Conservation (phyloP, 2,888 invertebrate genomes). For the Unio pictorum region DNA sequence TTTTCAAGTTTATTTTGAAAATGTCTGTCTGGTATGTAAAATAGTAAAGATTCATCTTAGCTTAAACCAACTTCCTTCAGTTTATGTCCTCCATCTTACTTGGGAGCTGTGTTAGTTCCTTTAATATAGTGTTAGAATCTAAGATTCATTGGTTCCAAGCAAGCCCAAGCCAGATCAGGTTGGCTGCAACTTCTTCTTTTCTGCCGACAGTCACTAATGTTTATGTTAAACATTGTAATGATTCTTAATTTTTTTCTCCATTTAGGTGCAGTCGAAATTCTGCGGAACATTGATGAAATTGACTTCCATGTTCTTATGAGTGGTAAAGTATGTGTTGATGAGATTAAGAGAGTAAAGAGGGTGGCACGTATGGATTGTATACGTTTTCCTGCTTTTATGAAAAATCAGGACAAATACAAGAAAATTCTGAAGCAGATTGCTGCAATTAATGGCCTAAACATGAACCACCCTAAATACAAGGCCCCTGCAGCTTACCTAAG, state of each 20-base stretch:
- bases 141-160: no score
- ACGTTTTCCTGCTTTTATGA: constrained; percentile 65
- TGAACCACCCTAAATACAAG: constrained; percentile 37
- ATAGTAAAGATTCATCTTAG: no score
- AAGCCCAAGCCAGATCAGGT: no score
- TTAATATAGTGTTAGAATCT: no score
- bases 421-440: constrained; percentile 57
- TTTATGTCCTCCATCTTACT: no score
- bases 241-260: constrained; percentile 2
- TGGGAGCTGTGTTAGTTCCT: no score
- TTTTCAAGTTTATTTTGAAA: no score
- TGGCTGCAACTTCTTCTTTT: no score
- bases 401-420: constrained; percentile 60
- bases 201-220: no score
- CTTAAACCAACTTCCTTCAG: no score
- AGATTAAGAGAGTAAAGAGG: constrained; percentile 61
- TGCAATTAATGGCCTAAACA: constrained; percentile 56
- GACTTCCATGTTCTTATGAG: constrained; percentile 68
- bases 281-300: constrained; percentile 66
- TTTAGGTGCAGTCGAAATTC: constrained; percentile 68
- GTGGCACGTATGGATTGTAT: constrained; percentile 62
- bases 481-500: constrained; percentile 47
- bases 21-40: no score
- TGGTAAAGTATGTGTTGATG: constrained; percentile 67
- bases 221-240: neutral